Percentiles rank a stretch among this genome's conserved stretches.
phyloP scores from a whole-genome alignment of 2,888 invertebrate species.

The Synergus umbraculus region DNA sequence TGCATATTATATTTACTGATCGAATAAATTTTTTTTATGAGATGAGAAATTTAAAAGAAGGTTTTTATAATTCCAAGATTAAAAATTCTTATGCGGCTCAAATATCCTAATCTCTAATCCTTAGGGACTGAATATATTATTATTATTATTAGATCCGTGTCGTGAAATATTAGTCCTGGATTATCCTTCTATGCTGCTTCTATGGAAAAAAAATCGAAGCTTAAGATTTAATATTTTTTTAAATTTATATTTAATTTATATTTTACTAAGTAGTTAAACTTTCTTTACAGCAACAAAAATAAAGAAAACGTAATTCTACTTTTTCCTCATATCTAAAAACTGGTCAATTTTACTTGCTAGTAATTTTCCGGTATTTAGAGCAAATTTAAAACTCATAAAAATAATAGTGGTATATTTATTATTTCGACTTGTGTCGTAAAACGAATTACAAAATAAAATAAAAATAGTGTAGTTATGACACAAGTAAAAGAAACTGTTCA shows the following conservation, averaged over 20 bases:
- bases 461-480: neutral
- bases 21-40: neutral
- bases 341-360: too few relatives aligned
- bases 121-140: neutral
- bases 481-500: neutral
- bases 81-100: neutral
- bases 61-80: neutral
- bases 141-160: slow-evolving; percentile 30
- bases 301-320: too few relatives aligned
- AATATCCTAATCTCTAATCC: neutral
- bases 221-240: neutral
- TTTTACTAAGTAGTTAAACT: too few relatives aligned
- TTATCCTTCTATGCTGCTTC: slow-evolving; percentile 63
- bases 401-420: neutral
- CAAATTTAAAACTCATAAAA: too few relatives aligned
- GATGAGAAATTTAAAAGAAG: neutral
- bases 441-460: neutral
- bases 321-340: too few relatives aligned
- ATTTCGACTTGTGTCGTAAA: neutral
- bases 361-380: too few relatives aligned
- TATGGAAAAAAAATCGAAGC: slow-evolving; percentile 38
- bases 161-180: slow-evolving; percentile 46
- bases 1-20: neutral
- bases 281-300: too few relatives aligned
- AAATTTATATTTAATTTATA: too few relatives aligned